These are phyloP conservation scores for Cephus pulcher DNA, from an alignment of 2,888 invertebrate species.

Conservation along the genomic window DNA sequence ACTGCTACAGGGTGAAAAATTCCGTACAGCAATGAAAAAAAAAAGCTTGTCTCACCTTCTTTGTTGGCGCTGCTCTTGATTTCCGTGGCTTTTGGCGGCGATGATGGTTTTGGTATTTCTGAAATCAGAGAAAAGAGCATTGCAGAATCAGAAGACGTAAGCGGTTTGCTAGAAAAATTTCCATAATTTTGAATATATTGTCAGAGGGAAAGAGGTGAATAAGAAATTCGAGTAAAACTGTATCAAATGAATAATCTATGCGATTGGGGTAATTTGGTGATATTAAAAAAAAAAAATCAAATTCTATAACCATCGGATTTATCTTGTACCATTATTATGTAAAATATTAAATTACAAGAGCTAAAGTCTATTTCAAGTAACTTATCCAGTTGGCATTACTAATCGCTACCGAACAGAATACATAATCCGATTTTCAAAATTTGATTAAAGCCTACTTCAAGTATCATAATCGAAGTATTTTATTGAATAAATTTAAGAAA, in stretches of 20 bases:
- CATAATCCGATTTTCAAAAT: background rate
- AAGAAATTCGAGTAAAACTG: background rate
- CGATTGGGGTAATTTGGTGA: no score
- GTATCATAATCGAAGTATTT: background rate
- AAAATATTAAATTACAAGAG: background rate
- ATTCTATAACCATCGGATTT: background rate
- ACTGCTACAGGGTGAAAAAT: background rate
- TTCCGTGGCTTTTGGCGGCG: slow-evolving; percentile 84
- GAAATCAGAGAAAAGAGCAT: slow-evolving; percentile 55
- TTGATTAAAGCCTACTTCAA: background rate
- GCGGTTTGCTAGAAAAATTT: background rate
- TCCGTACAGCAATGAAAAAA: background rate
- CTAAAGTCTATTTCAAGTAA: background rate
- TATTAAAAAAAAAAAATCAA: background rate
- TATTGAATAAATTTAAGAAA: background rate
- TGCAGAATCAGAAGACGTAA: background rate
- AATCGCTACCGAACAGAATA: background rate
- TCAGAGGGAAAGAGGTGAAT: background rate
- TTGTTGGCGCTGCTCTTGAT: slow-evolving; percentile 81
- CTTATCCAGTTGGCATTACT: background rate
- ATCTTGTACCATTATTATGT: background rate
- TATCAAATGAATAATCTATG: background rate
- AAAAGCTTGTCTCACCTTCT: slow-evolving; percentile 73
- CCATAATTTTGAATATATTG: background rate
- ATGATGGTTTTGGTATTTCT: slow-evolving; percentile 92